phyloP scores from a whole-genome alignment of 1,140 invertebrate genomes.

The Mycetomoellerius zeteki region DNA sequence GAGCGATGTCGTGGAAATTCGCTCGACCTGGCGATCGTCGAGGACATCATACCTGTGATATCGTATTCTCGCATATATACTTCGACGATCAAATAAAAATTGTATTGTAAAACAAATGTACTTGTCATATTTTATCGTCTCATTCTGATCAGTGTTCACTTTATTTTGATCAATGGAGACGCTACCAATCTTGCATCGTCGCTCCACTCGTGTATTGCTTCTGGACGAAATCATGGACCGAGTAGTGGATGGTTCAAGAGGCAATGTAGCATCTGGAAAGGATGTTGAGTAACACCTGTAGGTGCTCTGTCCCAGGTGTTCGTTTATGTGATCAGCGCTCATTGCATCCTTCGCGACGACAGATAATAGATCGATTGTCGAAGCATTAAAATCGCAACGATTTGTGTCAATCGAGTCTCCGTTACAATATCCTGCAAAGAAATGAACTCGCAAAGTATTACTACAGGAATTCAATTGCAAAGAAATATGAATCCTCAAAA shows the following conservation, averaged over 20 bases:
- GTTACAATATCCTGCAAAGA: not conserved
- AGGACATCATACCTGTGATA: conserved; percentile 26
- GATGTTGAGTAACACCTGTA: conserved; percentile 72
- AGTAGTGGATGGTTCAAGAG: conserved; percentile 4
- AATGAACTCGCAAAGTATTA: not conserved
- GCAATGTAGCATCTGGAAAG: conserved; percentile 3
- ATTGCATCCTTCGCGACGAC: not conserved
- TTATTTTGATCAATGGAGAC: not conserved
- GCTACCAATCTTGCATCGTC: conserved; percentile 67
- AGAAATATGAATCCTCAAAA: not conserved
- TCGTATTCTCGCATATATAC: not conserved
- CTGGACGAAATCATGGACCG: conserved; percentile 39
- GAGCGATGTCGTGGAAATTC: conserved; percentile 73
- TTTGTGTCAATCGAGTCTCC: not conserved
- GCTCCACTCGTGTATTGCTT: conserved; percentile 40
- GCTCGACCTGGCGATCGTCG: conserved; percentile 51
- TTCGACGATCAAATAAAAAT: too few species aligned
- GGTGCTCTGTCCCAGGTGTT: conserved; percentile 57
- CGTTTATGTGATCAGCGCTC: conserved; percentile 5
- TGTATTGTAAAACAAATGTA: conserved; percentile 1
- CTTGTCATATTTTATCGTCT: conserved; percentile 12
- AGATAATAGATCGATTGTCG: conserved; percentile 35
- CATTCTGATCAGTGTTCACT: not conserved
- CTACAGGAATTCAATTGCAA: not conserved
- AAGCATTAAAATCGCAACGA: conserved; percentile 29